Base-by-base conservation (phyloP, 2,888 invertebrate genomes). In the Heptascelio sp. region DNA sequence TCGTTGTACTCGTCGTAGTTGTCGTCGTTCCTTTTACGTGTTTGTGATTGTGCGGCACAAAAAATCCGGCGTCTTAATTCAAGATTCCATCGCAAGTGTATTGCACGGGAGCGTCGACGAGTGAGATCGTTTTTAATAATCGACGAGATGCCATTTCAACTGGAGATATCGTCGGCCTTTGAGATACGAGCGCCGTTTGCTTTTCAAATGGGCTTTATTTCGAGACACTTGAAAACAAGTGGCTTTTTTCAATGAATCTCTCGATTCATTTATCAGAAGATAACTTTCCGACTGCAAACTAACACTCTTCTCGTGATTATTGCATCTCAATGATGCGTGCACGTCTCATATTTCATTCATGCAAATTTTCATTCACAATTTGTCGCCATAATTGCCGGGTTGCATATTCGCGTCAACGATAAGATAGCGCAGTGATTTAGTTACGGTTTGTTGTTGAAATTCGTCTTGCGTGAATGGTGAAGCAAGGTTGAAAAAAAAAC, bases 311-410 rank as follows among this genome's bases (percentile, higher is more conserved):
- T 26, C 26, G 64, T 46, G 26, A 26, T 25, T 25, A 64, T 26
- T 26, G 43, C 17, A 64, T 26, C 30, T 64, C 26, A 19, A 26
- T 43, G 40, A 25, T 11, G 19, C 25, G 40, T 37, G 37, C 30
- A 15, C 55, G 57, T 70, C 34, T 78, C 57, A 26, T 57, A 53
- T 79, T 79, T 65, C 79, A 72, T 72, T 57, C 49, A 71, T 79
- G 71, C 25, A 19, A 57, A 71, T 72, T 57, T 65, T 49, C 71
- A 59, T 72, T n/a, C 21, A 43, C 80, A 64, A 80, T 80, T 80
- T 75, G 75, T 75, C 75, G 49, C 43, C 21, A 55, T 62, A 75
- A 80, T 70, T 75, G 70, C 43, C 30, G 53, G 72, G 70, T 76
- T 81, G 71, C 37, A 67, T 76, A 76, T 81, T 76, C 71, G 51